Conservation (phyloP, 2,797 vertebrate genomes). For the Tiaroga cobitis region DNA sequence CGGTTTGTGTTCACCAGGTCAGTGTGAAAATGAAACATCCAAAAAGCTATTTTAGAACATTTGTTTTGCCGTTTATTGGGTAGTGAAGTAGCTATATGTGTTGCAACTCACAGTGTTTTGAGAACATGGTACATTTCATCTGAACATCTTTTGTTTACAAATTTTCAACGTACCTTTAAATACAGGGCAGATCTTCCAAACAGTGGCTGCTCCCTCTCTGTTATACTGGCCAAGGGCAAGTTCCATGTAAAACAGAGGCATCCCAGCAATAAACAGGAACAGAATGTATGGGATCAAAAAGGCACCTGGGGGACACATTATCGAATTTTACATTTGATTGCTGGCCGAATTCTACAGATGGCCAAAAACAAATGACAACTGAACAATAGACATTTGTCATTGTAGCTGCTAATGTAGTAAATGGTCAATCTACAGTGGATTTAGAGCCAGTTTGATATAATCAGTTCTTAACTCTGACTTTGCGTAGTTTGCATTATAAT, state of each 20-base stretch:
- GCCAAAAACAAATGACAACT: not conserved
- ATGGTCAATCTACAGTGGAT: not conserved
- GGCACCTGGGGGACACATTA: slow-evolving; percentile 81
- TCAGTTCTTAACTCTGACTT: not conserved
- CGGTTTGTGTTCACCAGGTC: not conserved
- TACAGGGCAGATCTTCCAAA: slow-evolving; percentile 98
- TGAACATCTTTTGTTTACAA: not conserved
- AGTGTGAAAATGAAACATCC: slow-evolving; percentile 20
- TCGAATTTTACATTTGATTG: not conserved
- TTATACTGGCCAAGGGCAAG: slow-evolving; percentile 97
- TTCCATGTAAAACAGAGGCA: slow-evolving; percentile 99
- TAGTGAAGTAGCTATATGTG: not conserved
- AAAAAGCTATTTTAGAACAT: not conserved
- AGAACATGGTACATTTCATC: not conserved
- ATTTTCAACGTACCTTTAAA: slow-evolving; percentile 90
- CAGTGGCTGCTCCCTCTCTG: slow-evolving; percentile 95
- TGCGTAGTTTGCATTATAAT: not conserved
- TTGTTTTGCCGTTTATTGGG: not conserved
- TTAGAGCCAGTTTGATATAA: not conserved
- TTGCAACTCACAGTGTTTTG: slow-evolving; percentile 1
- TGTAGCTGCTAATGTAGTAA: not conserved
- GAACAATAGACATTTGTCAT: not conserved
- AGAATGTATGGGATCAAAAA: slow-evolving; percentile 97
- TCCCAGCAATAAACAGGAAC: slow-evolving; percentile 97
- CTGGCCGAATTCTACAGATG: not conserved